Percentiles rank a stretch among this genome's conserved stretches.
These are phyloP conservation scores for Dipodomys spectabilis DNA, from an alignment of 2,113 vertebrate species.

Conservation along the genomic window DNA sequence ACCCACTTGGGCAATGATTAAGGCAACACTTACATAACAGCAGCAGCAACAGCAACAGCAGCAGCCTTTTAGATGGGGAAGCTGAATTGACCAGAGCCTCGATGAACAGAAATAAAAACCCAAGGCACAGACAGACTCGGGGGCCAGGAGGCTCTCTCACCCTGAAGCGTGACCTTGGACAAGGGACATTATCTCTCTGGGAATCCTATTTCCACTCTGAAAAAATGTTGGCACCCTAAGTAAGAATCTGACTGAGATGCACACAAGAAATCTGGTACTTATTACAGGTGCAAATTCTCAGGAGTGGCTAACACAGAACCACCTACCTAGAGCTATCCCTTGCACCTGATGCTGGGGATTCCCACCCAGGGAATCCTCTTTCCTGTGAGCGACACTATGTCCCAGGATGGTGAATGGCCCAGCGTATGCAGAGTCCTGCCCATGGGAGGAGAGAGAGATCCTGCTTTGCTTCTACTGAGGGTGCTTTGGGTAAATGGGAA, in stretches of 20 bases:
- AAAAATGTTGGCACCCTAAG: background rate
- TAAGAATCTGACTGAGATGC: background rate
- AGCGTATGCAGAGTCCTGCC: background rate
- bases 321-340: accelerated
- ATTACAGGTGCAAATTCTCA: too few relatives aligned
- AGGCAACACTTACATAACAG: background rate
- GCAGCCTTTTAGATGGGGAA: too few relatives aligned
- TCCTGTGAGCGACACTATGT: accelerated
- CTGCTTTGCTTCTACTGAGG: background rate
- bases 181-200: accelerated
- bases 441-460: too few relatives aligned
- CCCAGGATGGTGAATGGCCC: too few relatives aligned
- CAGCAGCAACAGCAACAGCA: background rate
- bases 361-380: accelerated
- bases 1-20: background rate
- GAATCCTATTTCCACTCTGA: background rate
- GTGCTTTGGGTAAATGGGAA: background rate
- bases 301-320: background rate
- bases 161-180: background rate
- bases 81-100: background rate
- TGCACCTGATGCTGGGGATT: background rate
- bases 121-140: background rate
- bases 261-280: too few relatives aligned
- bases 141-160: too few relatives aligned
- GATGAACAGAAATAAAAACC: background rate